phyloP scores from a whole-genome alignment of 2,888 invertebrate genomes.

The Osmoderma eremita region DNA sequence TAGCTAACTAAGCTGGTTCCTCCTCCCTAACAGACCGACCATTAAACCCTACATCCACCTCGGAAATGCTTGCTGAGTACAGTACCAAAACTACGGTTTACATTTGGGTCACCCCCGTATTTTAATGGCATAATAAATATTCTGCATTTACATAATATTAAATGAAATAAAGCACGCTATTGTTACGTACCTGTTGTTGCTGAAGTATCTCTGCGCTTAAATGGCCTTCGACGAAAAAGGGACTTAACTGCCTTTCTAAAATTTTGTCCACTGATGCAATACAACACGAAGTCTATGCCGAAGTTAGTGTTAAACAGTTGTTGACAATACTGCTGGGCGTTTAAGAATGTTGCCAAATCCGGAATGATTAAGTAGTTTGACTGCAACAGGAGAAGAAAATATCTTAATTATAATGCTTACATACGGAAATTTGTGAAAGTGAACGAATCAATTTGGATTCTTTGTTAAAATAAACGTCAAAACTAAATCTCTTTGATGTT shows the following conservation, averaged over 20 bases:
- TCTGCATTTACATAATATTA: not conserved
- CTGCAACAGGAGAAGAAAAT: conserved; percentile 52
- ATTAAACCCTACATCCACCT: too few relatives aligned
- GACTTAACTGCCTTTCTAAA: conserved; percentile 69
- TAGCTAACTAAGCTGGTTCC: too few relatives aligned
- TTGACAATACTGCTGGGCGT: conserved; percentile 72
- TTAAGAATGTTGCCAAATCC: conserved; percentile 59
- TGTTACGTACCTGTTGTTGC: conserved; percentile 36
- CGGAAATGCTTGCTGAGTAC: not conserved
- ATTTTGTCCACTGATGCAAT: conserved; percentile 84
- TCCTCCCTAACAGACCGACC: too few relatives aligned
- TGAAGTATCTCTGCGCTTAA: conserved; percentile 35
- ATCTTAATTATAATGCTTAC: too few relatives aligned
- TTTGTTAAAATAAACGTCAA: too few relatives aligned
- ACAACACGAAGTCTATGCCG: conserved; percentile 84
- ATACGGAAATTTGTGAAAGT: too few relatives aligned
- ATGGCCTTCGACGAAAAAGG: conserved; percentile 45
- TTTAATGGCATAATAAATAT: not conserved
- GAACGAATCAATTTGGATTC: too few relatives aligned
- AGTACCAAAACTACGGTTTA: not conserved
- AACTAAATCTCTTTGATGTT: too few relatives aligned
- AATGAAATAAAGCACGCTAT: not conserved
- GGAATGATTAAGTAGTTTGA: conserved; percentile 64
- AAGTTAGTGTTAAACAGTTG: conserved; percentile 83
- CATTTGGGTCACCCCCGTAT: too few relatives aligned